Percentiles rank a stretch among this genome's conserved stretches.
These are phyloP conservation scores for Xiphias gladius DNA, from an alignment of 2,113 vertebrate species.

Conservation along the genomic window DNA sequence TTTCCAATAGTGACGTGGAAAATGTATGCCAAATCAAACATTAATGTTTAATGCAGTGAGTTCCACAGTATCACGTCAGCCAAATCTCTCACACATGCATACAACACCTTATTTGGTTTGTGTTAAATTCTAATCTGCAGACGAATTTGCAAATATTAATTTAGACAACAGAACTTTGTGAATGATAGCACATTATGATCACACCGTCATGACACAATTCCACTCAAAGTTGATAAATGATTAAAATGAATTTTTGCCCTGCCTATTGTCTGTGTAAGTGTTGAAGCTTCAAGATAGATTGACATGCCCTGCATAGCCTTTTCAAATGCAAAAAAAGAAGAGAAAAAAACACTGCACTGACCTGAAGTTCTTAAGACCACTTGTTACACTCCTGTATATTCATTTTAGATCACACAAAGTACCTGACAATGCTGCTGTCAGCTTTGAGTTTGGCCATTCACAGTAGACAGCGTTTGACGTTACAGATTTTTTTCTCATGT, in stretches of 20 bases:
- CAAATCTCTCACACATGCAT: background rate
- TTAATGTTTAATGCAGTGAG: background rate
- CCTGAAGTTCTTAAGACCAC: slow-evolving; percentile 38
- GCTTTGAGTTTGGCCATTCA: slow-evolving; percentile 26
- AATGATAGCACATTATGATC: background rate
- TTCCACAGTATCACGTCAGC: too few species aligned
- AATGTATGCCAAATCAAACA: background rate
- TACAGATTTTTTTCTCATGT: slow-evolving; percentile 32
- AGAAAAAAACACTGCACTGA: slow-evolving; percentile 14
- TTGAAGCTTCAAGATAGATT: background rate
- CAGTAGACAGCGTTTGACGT: slow-evolving; percentile 40
- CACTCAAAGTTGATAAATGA: background rate
- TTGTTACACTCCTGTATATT: slow-evolving; percentile 24
- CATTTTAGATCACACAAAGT: slow-evolving; percentile 51
- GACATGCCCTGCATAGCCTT: background rate
- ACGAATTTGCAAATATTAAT: background rate
- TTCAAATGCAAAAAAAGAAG: background rate
- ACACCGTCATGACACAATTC: background rate
- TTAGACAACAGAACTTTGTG: background rate
- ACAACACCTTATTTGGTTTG: background rate
- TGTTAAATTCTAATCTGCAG: background rate
- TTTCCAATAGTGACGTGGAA: background rate
- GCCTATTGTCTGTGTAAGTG: too few species aligned
- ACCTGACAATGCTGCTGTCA: slow-evolving; percentile 51
- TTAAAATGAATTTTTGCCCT: background rate